These are phyloP conservation scores for Xestia c-nigrum DNA, from an alignment of 2,888 invertebrate species.

Conservation along the genomic window DNA sequence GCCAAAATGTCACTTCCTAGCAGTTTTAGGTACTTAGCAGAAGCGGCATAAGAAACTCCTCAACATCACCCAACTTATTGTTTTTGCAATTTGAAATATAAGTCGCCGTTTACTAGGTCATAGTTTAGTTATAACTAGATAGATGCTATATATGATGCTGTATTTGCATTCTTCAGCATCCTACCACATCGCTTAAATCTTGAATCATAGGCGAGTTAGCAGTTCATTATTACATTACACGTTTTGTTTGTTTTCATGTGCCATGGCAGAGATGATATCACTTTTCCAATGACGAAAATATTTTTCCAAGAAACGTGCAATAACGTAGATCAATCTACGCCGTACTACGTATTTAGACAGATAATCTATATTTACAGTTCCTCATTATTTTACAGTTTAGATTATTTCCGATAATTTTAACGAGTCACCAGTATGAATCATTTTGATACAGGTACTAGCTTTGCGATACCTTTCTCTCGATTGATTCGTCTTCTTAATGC, in stretches of 20 bases:
- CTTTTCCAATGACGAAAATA: background rate
- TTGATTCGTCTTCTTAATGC: too few relatives aligned
- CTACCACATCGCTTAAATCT: slow-evolving; percentile 18
- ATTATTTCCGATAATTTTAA: slow-evolving; percentile 13
- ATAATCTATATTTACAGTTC: slow-evolving; percentile 35
- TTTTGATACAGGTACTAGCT: background rate
- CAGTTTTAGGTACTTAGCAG: background rate
- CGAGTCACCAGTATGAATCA: slow-evolving; percentile 1
- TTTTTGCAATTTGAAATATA: background rate
- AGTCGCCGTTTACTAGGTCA: background rate
- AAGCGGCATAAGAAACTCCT: background rate
- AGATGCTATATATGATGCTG: background rate
- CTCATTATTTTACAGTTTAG: slow-evolving; percentile 16
- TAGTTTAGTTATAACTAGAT: background rate
- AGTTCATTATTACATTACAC: slow-evolving; percentile 17
- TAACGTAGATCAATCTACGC: background rate
- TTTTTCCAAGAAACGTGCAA: slow-evolving; percentile 18
- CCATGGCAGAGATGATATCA: slow-evolving; percentile 9
- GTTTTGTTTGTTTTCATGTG: slow-evolving; percentile 28
- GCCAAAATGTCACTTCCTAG: background rate
- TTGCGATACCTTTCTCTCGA: too few relatives aligned
- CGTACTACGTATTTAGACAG: background rate
- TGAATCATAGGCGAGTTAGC: slow-evolving; percentile 1
- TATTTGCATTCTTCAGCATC: background rate
- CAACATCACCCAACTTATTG: background rate